Percentiles rank a stretch among this genome's conserved stretches.
These are phyloP conservation scores for Sebastes paucispinis DNA, from an alignment of 2,797 vertebrate species.

Conservation along the genomic window DNA sequence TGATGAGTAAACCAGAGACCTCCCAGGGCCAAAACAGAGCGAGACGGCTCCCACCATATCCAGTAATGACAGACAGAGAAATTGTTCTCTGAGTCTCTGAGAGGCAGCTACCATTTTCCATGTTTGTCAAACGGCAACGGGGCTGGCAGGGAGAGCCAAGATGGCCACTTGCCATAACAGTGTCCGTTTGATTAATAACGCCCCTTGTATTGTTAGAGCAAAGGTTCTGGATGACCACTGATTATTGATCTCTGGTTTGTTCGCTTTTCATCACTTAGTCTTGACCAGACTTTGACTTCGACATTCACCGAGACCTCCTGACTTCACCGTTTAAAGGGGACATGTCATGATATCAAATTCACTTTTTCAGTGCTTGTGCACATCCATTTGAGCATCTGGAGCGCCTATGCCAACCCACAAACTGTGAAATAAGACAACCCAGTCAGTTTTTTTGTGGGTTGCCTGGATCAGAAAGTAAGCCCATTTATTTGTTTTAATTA, in stretches of 20 bases:
- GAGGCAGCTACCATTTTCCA: constrained; percentile 47
- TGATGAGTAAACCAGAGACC: constrained; percentile 70
- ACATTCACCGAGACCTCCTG: background rate
- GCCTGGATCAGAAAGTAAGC: too few species aligned
- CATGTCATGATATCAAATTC: background rate
- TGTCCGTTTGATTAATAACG: constrained; percentile 62
- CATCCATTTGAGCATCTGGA: too few species aligned
- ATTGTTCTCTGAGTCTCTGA: constrained; percentile 29
- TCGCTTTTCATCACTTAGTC: constrained; percentile 12
- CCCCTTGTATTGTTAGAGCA: constrained; percentile 34
- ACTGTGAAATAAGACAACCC: too few species aligned
- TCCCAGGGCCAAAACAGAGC: constrained; percentile 56
- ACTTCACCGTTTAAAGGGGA: background rate
- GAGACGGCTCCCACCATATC: constrained; percentile 37
- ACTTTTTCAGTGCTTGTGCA: too few species aligned
- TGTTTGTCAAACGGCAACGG: constrained; percentile 34
- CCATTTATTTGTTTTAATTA: too few species aligned
- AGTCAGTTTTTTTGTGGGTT: too few species aligned
- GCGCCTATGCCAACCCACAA: too few species aligned
- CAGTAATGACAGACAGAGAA: constrained; percentile 56
- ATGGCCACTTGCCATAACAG: constrained; percentile 47
- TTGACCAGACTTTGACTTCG: background rate
- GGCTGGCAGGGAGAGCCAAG: constrained; percentile 38
- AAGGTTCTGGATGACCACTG: constrained; percentile 41
- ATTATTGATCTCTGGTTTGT: constrained; percentile 40